Evolutionary conservation across 1,140 invertebrate species (phyloP).

Genomic region (Chrysoperla carnea): DNA sequence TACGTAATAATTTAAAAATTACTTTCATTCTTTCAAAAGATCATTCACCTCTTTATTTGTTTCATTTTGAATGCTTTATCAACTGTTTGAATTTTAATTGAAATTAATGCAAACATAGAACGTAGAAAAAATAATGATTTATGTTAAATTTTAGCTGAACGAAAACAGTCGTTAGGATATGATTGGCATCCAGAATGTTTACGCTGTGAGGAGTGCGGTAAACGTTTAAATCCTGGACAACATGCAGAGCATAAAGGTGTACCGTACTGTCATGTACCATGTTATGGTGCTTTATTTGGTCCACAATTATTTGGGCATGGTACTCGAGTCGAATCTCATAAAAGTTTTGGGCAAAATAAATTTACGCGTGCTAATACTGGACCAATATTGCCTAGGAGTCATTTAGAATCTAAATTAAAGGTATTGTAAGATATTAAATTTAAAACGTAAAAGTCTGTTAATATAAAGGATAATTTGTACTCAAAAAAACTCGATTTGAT

Average conservation of each 20-base stretch:
- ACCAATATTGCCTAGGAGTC: slow-evolving; percentile 34
- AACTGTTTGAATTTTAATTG: too few relatives aligned
- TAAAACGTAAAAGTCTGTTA: too few relatives aligned
- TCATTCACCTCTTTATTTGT: too few relatives aligned
- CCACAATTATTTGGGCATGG: slow-evolving; percentile 75
- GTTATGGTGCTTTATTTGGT: slow-evolving; percentile 76
- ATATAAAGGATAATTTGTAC: too few relatives aligned
- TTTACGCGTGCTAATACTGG: slow-evolving; percentile 19
- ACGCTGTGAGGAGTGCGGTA: slow-evolving; percentile 77
- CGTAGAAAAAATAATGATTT: too few relatives aligned
- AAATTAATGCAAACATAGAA: too few relatives aligned
- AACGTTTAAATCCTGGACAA: slow-evolving; percentile 72
- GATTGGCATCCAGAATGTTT: slow-evolving; percentile 89
- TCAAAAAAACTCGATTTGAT: too few relatives aligned
- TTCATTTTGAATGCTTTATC: too few relatives aligned
- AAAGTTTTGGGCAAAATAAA: slow-evolving; percentile 57
- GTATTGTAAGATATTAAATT: too few relatives aligned
- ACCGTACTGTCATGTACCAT: slow-evolving; percentile 81
- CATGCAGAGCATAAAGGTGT: slow-evolving; percentile 86
- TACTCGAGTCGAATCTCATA: slow-evolving; percentile 69
- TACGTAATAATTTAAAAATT: slow-evolving; percentile 23
- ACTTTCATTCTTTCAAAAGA: not conserved
- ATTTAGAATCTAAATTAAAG: slow-evolving; percentile 64
- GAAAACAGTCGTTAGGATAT: slow-evolving; percentile 78
- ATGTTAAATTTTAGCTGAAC: slow-evolving; percentile 50